A percentile compares a stretch with the other conserved stretches of the same genome.
Conservation (phyloP, 2,888 invertebrate species). For the Alsophila aescularia region DNA sequence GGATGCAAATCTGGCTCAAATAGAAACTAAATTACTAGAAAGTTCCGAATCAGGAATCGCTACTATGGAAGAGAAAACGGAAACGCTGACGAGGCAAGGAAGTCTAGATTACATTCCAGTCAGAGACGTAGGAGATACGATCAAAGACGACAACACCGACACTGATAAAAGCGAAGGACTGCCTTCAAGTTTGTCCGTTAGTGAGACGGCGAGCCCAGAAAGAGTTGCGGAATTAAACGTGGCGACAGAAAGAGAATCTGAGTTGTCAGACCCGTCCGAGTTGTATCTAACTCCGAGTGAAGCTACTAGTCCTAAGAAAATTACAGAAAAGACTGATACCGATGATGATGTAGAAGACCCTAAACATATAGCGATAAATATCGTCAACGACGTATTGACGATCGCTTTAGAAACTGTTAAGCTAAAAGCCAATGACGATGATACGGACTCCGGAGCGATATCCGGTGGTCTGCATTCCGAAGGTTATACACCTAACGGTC, state of each 20-base stretch:
- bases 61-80: conserved; percentile 63
- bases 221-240: conserved; percentile 69
- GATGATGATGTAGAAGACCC: conserved; percentile 66
- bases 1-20: conserved; percentile 58
- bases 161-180: conserved; percentile 80
- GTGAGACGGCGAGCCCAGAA: conserved; percentile 79
- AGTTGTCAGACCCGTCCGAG: conserved; percentile 88
- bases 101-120: conserved; percentile 81
- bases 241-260: conserved; percentile 82
- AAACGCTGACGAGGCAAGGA: conserved; percentile 71
- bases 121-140: conserved; percentile 73
- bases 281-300: conserved; percentile 88
- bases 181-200: conserved; percentile 77
- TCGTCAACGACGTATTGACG: conserved; percentile 79
- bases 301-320: conserved; percentile 79
- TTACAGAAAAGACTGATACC: conserved; percentile 70
- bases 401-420: conserved; percentile 75
- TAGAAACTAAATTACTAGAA: conserved; percentile 65
- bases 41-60: conserved; percentile 74
- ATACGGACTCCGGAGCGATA: conserved; percentile 78
- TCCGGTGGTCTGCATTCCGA: conserved; percentile 76
- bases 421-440: conserved; percentile 70
- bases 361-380: conserved; percentile 73
- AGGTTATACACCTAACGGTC: conserved; percentile 77
- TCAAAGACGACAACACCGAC: conserved; percentile 77